These are phyloP conservation scores for Podiceps cristatus DNA, from an alignment of 2,113 vertebrate species.

Conservation along the genomic window DNA sequence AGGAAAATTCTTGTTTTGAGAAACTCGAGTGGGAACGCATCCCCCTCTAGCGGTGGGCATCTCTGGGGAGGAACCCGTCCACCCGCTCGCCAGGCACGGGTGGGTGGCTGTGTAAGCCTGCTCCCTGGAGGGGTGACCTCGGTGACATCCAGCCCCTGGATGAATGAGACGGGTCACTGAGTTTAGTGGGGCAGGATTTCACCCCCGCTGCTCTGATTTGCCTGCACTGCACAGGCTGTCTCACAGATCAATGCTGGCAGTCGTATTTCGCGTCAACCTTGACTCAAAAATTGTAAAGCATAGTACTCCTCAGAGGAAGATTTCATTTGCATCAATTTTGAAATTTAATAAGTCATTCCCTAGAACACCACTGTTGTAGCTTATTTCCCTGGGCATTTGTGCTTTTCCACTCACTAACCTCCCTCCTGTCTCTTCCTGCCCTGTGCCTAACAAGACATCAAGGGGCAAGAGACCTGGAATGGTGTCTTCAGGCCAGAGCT, in stretches of 20 bases:
- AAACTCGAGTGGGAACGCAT: fast-evolving
- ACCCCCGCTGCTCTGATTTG: neutral
- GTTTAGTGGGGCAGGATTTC: neutral
- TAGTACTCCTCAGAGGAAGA: neutral
- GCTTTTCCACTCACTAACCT: neutral
- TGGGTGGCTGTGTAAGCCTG: fast-evolving
- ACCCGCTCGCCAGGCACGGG: fast-evolving
- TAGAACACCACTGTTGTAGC: neutral
- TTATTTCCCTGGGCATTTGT: neutral
- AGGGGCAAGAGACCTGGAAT: neutral
- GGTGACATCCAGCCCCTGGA: neutral
- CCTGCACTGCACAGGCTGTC: neutral
- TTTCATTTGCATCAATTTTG: neutral
- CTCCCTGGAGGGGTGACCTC: fast-evolving
- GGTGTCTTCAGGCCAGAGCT: neutral
- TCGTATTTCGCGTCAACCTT: neutral
- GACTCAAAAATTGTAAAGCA: neutral
- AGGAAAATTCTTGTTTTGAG: neutral
- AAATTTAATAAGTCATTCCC: neutral
- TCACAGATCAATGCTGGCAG: fast-evolving
- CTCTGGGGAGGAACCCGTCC: neutral
- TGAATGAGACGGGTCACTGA: neutral
- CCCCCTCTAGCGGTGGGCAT: neutral
- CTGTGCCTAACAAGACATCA: neutral
- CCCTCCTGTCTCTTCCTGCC: neutral